Base-by-base conservation (phyloP, 2,113 vertebrate species). In the Malurus elegans region DNA sequence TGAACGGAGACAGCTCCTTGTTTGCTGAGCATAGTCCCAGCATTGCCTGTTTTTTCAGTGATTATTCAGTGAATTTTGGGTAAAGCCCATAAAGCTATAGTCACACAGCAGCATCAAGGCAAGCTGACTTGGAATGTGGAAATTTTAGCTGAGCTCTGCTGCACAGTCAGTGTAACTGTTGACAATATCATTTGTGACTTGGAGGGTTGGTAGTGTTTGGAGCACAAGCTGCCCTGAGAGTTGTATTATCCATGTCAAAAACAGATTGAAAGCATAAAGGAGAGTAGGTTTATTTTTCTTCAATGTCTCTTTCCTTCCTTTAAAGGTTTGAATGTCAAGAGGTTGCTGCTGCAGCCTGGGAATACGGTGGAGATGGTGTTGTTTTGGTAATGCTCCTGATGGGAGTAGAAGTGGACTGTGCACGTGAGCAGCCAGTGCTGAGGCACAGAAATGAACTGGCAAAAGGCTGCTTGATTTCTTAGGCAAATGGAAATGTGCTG, bases 151-250 rank as follows among this genome's bases (percentile, higher is more conserved):
- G 36, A 31, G 14, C 32, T 93, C 25, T 48, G 32, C 64, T 94
- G 51, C 34, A 0, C 16, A 1, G 14, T 67, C 61, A 58, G 0
- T 44, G 2, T 38, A 34, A 62, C 18, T 14, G 15, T 1, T n/a
- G 34, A 50, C 2, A 8, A 2, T 23, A 34, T 18, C 18, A 8
- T 40, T 61, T 82, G 47, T 45, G 2, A 23, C 14, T 18, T 50
- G 18, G 6, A 58, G 79, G 11, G 24, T 18, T 24, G 44, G 7
- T 25, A 44, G 9, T 8, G 12, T 34, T 32, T n/a, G 26, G 57
- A 78, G 65, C 1, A 9, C 69, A 31, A 14, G 17, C 34, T 84
- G 42, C 25, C 25, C 36, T 6, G 48, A 51, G 19, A 8, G 18
- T 4, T 3, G 2, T 26, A 7, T 31, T 72, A 54, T 44, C 34